Evolutionary conservation across 2,888 invertebrate species (phyloP).

Genomic region (Coleophora deauratella): DNA sequence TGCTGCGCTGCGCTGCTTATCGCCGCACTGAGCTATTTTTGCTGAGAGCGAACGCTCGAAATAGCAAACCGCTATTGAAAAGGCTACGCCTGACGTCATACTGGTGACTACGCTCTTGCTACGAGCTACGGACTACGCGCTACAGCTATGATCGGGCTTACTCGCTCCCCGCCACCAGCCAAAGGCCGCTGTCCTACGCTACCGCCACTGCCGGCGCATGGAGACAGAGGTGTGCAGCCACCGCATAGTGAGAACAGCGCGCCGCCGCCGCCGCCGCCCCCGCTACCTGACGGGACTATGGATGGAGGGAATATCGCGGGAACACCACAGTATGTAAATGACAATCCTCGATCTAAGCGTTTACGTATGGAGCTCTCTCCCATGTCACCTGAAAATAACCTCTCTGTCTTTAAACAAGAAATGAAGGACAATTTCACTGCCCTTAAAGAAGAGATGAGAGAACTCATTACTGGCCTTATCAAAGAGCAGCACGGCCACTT

Average conservation of each 20-base stretch:
- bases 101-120: neutral
- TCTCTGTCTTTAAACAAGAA: neutral
- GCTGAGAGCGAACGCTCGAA: neutral
- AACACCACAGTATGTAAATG: neutral
- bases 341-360: neutral
- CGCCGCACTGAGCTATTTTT: neutral
- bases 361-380: neutral
- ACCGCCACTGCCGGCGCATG: too few species aligned
- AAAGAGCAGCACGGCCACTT: too few species aligned
- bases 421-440: neutral
- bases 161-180: too few species aligned
- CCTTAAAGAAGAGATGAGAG: neutral
- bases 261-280: neutral
- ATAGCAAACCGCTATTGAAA: neutral
- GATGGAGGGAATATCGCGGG: too few species aligned
- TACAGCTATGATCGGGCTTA: too few species aligned
- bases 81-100: neutral
- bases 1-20: neutral
- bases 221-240: too few species aligned
- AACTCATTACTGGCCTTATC: too few species aligned
- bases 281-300: neutral
- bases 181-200: too few species aligned
- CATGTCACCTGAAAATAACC: neutral
- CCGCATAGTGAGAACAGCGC: neutral
- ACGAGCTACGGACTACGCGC: too few species aligned